phyloP scores from a whole-genome alignment of 2,113 vertebrate species.

The Apodemus sylvaticus region DNA sequence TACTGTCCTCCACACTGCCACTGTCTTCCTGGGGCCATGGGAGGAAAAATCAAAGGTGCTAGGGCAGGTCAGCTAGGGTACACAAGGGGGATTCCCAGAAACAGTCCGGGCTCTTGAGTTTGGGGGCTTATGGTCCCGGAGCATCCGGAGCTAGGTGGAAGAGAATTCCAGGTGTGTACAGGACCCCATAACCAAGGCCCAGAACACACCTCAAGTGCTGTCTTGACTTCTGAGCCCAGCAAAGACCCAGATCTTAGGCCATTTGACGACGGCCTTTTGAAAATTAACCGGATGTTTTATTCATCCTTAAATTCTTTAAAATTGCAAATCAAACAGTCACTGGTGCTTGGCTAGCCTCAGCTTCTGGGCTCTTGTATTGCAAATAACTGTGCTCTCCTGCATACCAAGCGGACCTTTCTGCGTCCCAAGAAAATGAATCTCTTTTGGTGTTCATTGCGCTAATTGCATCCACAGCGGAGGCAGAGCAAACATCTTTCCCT shows the following conservation, averaged over 20 bases:
- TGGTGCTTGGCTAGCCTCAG: constrained; percentile 81
- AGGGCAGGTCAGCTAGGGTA: not conserved
- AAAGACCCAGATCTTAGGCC: constrained; percentile 73
- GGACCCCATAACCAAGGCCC: not conserved
- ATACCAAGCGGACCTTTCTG: constrained; percentile 85
- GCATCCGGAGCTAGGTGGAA: not conserved
- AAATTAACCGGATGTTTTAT: constrained; percentile 89
- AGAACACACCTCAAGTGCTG: not conserved
- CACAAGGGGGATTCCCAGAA: constrained; percentile 21
- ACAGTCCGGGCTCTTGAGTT: not conserved
- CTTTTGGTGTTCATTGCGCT: constrained; percentile 81
- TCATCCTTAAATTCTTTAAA: constrained; percentile 86
- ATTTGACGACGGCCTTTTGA: constrained; percentile 80
- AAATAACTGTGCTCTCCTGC: constrained; percentile 82
- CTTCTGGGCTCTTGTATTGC: constrained; percentile 76
- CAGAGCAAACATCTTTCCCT: constrained; percentile 78
- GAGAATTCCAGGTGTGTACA: not conserved
- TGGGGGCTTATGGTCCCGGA: not conserved
- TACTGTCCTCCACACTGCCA: not conserved
- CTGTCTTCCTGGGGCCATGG: not conserved
- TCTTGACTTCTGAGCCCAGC: not conserved
- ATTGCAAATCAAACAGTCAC: constrained; percentile 85
- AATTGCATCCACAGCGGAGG: constrained; percentile 82
- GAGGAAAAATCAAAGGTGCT: not conserved
- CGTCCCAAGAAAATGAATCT: constrained; percentile 84